A percentile compares a stretch with the other conserved stretches of the same genome.
Conservation (phyloP, 2,888 invertebrate species). For the Lasioglossum figueresi region DNA sequence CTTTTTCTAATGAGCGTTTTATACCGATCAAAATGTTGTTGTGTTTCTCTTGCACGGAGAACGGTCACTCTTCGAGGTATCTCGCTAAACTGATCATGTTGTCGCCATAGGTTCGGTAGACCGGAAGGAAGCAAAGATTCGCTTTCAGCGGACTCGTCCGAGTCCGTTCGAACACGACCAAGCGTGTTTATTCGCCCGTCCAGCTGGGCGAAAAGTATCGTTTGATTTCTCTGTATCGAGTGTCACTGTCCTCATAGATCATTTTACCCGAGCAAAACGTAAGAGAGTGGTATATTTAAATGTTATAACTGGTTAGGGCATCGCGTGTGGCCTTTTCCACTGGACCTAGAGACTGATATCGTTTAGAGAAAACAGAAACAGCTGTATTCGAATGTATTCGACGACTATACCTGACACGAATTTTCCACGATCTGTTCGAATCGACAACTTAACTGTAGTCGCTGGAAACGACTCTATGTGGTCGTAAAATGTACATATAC, state of each 20-base stretch:
- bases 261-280: slow-evolving; percentile 59
- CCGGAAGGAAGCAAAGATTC: slow-evolving; percentile 25
- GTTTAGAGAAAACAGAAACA: slow-evolving; percentile 57
- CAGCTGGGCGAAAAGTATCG: slow-evolving; percentile 17
- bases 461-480: not conserved
- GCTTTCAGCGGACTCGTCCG: not conserved
- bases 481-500: not conserved
- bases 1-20: slow-evolving; percentile 80
- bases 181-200: not conserved
- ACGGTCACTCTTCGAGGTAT: slow-evolving; percentile 57
- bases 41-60: slow-evolving; percentile 65
- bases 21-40: slow-evolving; percentile 78
- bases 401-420: slow-evolving; percentile 36
- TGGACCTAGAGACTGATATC: slow-evolving; percentile 70
- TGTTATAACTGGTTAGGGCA: slow-evolving; percentile 68
- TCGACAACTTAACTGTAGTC: slow-evolving; percentile 10
- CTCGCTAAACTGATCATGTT: slow-evolving; percentile 63
- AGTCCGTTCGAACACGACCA: not conserved
- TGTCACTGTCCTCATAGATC: slow-evolving; percentile 34
- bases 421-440: slow-evolving; percentile 14
- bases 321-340: slow-evolving; percentile 67
- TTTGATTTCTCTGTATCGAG: slow-evolving; percentile 38
- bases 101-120: slow-evolving; percentile 64
- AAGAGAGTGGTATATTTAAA: slow-evolving; percentile 61
- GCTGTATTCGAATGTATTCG: slow-evolving; percentile 42